A percentile compares a stretch with the other conserved stretches of the same genome.
These are phyloP conservation scores for Styela clava DNA, from an alignment of 23 tunicate genomes.

Conservation along the genomic window DNA sequence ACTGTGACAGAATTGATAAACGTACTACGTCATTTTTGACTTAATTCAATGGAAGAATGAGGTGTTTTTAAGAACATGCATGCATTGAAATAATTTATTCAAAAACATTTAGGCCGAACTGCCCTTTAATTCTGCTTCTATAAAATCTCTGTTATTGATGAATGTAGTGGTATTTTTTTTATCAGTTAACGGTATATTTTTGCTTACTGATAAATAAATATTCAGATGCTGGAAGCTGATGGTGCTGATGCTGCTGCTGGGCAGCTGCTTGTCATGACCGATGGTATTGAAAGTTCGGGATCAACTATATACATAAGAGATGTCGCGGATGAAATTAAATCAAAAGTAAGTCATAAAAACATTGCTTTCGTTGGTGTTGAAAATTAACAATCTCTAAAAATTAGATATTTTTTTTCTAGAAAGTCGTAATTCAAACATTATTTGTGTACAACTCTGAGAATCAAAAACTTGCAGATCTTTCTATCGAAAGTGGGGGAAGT, in stretches of 20 bases:
- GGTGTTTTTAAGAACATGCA: not conserved
- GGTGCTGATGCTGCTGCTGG: constrained; percentile 8
- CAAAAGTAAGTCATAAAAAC: too few relatives aligned
- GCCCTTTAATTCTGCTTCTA: not conserved
- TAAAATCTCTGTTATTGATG: not conserved
- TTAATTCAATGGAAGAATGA: not conserved
- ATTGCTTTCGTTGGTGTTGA: not conserved
- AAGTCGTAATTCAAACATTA: constrained; percentile 7
- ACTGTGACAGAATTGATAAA: not conserved
- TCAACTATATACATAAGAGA: not conserved
- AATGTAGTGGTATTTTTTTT: too few relatives aligned
- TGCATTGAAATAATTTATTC: not conserved
- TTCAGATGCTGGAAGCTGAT: not conserved
- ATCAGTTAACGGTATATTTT: not conserved
- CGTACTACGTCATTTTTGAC: not conserved
- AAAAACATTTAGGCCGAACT: not conserved
- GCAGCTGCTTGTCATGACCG: constrained; percentile 16
- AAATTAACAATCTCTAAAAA: not conserved
- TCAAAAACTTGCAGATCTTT: not conserved
- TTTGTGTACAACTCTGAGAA: not conserved
- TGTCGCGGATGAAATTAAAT: not conserved
- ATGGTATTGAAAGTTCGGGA: not conserved
- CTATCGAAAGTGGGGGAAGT: constrained; percentile 1
- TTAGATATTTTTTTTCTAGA: not conserved
- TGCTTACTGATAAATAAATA: not conserved